These are phyloP conservation scores for Crax fasciolata DNA, from an alignment of 2,797 vertebrate genomes.

Conservation along the genomic window DNA sequence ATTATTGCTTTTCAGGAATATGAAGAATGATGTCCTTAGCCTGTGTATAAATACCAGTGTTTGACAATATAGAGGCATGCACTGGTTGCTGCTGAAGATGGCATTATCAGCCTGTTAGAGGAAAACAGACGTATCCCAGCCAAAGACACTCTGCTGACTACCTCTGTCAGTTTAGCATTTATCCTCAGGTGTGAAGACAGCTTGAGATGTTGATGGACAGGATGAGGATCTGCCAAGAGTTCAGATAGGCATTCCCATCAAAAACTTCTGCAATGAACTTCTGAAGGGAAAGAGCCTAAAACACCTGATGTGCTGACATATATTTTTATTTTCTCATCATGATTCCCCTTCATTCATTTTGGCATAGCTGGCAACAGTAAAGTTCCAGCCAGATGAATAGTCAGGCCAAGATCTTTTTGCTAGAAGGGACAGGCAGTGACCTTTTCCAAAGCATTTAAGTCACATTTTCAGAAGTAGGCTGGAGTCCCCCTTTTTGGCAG, in stretches of 20 bases:
- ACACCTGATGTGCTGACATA: neutral
- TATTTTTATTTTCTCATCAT: neutral
- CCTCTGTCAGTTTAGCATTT: neutral
- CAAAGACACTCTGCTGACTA: neutral
- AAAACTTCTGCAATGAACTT: neutral
- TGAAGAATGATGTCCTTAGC: neutral
- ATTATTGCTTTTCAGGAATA: neutral
- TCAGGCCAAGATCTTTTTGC: neutral
- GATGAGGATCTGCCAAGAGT: neutral
- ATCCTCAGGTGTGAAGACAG: neutral
- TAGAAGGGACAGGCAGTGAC: neutral
- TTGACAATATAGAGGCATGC: rapidly evolving
- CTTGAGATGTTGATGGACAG: neutral
- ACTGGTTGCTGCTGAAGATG: neutral
- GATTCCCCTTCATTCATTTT: neutral
- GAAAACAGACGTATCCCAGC: neutral
- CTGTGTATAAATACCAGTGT: neutral
- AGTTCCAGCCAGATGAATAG: neutral
- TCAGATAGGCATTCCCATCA: neutral
- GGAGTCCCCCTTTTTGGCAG: neutral
- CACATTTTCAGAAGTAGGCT: neutral
- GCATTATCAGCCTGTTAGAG: neutral
- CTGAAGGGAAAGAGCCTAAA: neutral
- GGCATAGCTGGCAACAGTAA: neutral
- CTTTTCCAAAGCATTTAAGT: neutral